Evolutionary conservation across 1,140 invertebrate species (phyloP), one percentile per base, ranked within the genome.

Genomic region (Aphaenogaster rudis): DNA sequence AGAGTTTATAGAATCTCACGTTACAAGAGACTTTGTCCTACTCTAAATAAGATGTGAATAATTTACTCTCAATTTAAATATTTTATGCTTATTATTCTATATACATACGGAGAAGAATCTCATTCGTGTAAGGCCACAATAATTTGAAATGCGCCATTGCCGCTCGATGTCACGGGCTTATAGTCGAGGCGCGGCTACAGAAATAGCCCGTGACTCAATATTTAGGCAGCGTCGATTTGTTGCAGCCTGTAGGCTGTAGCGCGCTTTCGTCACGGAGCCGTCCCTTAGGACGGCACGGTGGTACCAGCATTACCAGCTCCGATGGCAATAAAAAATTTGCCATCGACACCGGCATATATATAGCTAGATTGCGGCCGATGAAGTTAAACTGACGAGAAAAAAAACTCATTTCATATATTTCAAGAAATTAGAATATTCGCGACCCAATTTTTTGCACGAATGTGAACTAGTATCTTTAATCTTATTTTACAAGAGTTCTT

Each of bases 151-250:
- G 54, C 54, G 42, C 39, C 52, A 84, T 42, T 74, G 80, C 79
- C 17, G 67, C 42, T 76, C 17, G 42, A 82, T 15, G 71, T 67
- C 72, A 77, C 36, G 57, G 88, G 50, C 61, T 50, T 79, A 69
- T 79, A 72, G 45, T 21, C 28, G 54, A 81, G 74, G 78, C 64
- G 88, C 54, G 76, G 88, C 28, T 63, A 90, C 91, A 90, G 77
- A 92, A 93, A 92, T 93, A 93, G 86, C 86, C 50, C 4, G 86
- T 93, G 93, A 93, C 89, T 93, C 92, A 93, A 93, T 93, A 93
- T 92, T 93, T 93, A 90, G 91, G 87, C 89, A 91, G 87, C 84
- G 67, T 57, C 66, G 81, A 89, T 91, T 86, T 91, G 67, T 72
- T 77, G 71, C 74, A 64, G 77, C 28, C 28, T 28, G 28, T 28